These are phyloP conservation scores for Gnathonemus longibarbis DNA, from an alignment of 2,113 vertebrate species.

Conservation along the genomic window DNA sequence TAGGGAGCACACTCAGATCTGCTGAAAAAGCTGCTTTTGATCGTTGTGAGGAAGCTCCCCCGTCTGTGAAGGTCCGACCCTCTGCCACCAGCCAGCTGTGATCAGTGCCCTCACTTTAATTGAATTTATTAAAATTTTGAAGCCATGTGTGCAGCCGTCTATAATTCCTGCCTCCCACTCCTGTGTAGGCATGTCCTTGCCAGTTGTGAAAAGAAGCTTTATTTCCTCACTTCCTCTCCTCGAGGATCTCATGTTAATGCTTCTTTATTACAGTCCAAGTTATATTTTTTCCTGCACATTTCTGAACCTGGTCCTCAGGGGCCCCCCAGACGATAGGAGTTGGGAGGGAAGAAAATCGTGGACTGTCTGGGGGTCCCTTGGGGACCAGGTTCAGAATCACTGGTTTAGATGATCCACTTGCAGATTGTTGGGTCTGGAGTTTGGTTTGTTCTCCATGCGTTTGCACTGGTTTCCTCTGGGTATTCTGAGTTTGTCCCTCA, in stretches of 20 bases:
- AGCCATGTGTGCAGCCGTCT: background rate
- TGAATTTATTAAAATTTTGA: background rate
- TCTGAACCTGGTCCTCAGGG: background rate
- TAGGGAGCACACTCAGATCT: background rate
- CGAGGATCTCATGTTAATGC: background rate
- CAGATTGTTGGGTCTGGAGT: background rate
- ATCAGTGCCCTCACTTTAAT: background rate
- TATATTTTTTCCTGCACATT: background rate
- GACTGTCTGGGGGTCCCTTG: background rate
- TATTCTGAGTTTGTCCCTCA: background rate
- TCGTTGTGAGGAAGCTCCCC: background rate
- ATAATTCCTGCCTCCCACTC: background rate
- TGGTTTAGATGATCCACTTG: background rate
- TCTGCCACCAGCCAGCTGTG: background rate
- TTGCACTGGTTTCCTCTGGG: background rate
- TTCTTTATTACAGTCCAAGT: background rate
- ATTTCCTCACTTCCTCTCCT: background rate
- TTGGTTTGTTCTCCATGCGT: background rate
- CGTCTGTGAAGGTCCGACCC: background rate
- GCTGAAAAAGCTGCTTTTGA: background rate
- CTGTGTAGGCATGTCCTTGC: background rate
- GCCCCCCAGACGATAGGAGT: background rate
- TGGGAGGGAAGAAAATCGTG: background rate
- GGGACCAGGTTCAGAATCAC: background rate
- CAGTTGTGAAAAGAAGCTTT: background rate